A percentile compares a stretch with the other conserved stretches of the same genome.
Conservation (phyloP, 2,797 vertebrate genomes). For the Ciconia nigra region DNA sequence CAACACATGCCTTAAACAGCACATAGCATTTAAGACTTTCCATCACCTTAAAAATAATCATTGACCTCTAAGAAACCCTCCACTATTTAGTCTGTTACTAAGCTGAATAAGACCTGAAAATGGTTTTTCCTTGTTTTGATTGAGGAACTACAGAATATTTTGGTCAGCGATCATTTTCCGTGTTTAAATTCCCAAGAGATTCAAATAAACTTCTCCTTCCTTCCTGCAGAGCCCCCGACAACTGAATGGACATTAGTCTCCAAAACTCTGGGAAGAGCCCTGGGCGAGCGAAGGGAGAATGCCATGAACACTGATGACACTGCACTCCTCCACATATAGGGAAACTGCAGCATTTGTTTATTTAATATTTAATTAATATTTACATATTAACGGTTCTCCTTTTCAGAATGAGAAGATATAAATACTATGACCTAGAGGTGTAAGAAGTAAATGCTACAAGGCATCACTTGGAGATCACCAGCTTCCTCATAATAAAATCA, state of each 20-base stretch:
- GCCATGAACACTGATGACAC: background rate
- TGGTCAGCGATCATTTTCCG: background rate
- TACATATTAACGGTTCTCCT: background rate
- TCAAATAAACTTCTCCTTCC: background rate
- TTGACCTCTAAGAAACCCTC: background rate
- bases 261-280: background rate
- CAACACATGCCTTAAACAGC: background rate
- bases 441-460: background rate
- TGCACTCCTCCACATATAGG: fast-evolving
- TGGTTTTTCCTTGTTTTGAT: background rate
- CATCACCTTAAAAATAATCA: background rate
- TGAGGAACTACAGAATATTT: background rate
- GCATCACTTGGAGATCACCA: background rate
- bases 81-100: background rate
- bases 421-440: background rate
- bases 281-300: fast-evolving
- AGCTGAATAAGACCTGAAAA: background rate
- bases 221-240: background rate
- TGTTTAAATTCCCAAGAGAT: background rate
- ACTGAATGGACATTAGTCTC: background rate
- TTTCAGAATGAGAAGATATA: background rate
- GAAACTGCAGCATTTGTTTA: background rate
- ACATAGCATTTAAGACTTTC: background rate
- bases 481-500: background rate
- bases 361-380: background rate